phyloP scores from a whole-genome alignment of 2,888 invertebrate species.

The Erannis defoliaria region DNA sequence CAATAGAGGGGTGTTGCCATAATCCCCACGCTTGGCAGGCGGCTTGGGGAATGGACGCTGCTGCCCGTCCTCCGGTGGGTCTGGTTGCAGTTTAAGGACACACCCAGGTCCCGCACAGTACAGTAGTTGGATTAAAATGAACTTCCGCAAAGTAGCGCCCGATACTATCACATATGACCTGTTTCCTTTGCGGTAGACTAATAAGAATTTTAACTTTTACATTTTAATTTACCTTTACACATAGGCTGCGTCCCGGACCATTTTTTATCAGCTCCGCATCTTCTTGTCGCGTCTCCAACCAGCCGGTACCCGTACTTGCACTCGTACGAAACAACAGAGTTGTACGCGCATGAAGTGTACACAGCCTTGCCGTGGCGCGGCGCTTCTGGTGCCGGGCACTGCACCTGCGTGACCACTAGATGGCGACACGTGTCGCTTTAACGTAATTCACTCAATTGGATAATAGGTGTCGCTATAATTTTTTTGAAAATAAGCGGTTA shows the following conservation, averaged over 20 bases:
- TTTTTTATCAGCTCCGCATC: constrained; percentile 97
- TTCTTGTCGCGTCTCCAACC: constrained; percentile 95
- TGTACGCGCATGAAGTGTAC: constrained; percentile 97
- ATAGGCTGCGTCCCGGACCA: constrained; percentile 97
- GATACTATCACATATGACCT: no score
- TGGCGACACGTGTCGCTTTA: constrained; percentile 82
- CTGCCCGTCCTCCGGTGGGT: no score
- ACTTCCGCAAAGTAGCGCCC: no score
- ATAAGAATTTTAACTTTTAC: neutral
- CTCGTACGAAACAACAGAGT: constrained; percentile 97
- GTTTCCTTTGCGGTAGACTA: neutral
- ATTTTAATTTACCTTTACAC: constrained; percentile 93
- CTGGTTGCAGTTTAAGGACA: no score
- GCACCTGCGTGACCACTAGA: constrained; percentile 95
- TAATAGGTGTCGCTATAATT: constrained; percentile 63
- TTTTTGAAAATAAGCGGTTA: constrained; percentile 5
- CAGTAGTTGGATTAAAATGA: no score
- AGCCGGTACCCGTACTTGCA: constrained; percentile 98
- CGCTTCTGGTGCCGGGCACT: constrained; percentile 96
- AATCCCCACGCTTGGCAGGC: no score
- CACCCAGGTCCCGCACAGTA: no score
- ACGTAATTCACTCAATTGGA: constrained; percentile 55
- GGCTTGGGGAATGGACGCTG: no score
- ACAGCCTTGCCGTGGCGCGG: constrained; percentile 97
- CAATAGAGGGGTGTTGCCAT: no score